Base-by-base conservation (phyloP, 2,888 invertebrate species). In the Stenodema calcarata region DNA sequence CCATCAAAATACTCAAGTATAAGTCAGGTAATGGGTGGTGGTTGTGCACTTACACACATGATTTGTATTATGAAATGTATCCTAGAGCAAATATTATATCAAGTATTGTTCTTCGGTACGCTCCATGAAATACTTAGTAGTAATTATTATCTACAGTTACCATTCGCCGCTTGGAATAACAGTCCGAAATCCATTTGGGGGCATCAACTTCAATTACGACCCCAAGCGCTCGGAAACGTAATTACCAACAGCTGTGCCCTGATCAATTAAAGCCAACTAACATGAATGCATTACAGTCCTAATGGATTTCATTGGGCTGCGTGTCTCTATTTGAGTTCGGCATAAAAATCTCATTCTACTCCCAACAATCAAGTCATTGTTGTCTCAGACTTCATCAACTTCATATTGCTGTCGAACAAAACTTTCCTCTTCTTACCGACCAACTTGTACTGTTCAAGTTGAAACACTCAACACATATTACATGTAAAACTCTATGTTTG, bases 231-330 rank as follows among this genome's bases (percentile, higher is more conserved):
- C 7, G 50, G 30, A 47, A 78, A 78, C 18, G 80, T 80, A 80
- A 80, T 80, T 80, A 80, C 80, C 73, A 80, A 80, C 80, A 80
- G 47, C 80, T 80, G 78, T 78, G 78, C 78, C 42, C 47, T 50
- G 42, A 78, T 35, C 80, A 54, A 80, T 80, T 80, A 80, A 50
- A 47, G 44, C 27, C 78, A 78, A 78, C 78, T 78, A 78, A 78
- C 78, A 47, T 78, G 78, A 78, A 78, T 78, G 78, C 41, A 42
- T 78, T 44, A 27, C 27, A 42, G 44, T 44, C 44, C 41, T 44
- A 27, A 78, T 78, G 16, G 44, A 44, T 18, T 62, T 62, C 62
- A 62, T 62, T 62, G 62, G 23, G 62, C 62, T 62, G 23, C 62
- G 62, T 62, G 62, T 62, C 62, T 23, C 62, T 23, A 62, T 23